Evolutionary conservation across 2,113 vertebrate genomes (phyloP).

Genomic region (Nibea coibor): DNA sequence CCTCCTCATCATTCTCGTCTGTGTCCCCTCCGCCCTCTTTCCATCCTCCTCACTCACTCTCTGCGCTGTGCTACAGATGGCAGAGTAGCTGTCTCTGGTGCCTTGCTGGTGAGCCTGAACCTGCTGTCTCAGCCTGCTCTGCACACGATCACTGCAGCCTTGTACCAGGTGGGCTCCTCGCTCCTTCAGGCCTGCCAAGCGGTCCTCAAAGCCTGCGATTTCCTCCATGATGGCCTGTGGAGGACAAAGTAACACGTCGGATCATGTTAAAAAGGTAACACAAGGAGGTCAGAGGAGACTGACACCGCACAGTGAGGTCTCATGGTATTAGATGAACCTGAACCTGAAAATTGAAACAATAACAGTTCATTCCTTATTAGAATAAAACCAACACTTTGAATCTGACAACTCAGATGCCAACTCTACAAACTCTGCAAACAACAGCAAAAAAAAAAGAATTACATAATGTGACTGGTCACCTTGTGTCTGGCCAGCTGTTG

Average conservation of each 20-base stretch:
- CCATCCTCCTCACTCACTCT: slow-evolving; percentile 86
- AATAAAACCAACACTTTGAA: background rate
- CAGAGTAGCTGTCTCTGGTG: slow-evolving; percentile 94
- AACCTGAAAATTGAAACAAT: background rate
- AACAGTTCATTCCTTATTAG: background rate
- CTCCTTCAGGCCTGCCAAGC: slow-evolving; percentile 87
- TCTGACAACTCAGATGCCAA: background rate
- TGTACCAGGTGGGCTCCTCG: slow-evolving; percentile 88
- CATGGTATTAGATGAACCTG: background rate
- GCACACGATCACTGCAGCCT: slow-evolving; percentile 91
- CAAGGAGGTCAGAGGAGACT: slow-evolving; percentile 28
- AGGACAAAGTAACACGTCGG: slow-evolving; percentile 42
- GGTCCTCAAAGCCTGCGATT: slow-evolving; percentile 95
- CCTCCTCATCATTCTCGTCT: slow-evolving; percentile 31
- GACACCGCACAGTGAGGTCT: slow-evolving; percentile 13
- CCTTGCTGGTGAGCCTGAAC: slow-evolving; percentile 93
- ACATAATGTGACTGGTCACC: slow-evolving; percentile 78
- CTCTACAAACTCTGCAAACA: background rate
- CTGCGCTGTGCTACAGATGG: slow-evolving; percentile 97
- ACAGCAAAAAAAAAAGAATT: background rate
- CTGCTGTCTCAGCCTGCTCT: slow-evolving; percentile 91
- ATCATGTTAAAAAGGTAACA: slow-evolving; percentile 34
- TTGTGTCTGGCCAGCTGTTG: slow-evolving; percentile 96
- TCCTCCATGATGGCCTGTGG: slow-evolving; percentile 98
- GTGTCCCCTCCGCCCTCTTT: slow-evolving; percentile 5